Base-by-base conservation (phyloP, 2,888 invertebrate species). In the Rhabditoides inermis region DNA sequence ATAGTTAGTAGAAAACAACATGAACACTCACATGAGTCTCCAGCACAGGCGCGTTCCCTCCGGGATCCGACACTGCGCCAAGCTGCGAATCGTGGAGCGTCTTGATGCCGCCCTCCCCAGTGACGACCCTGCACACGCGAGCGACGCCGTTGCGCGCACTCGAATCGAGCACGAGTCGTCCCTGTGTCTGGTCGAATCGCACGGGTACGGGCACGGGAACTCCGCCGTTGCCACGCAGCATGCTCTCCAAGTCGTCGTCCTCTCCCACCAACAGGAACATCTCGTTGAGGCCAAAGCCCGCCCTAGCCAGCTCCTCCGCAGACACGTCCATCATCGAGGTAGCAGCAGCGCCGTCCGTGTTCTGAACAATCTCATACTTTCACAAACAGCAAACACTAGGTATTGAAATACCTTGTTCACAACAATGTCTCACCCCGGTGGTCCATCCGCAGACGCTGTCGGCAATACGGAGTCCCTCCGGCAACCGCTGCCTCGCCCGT, bases 401-500 rank as follows among this genome's bases (percentile, higher is more conserved):
- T n/a, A n/a, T n/a, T n/a, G n/a, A n/a, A n/a, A n/a, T n/a, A n/a
- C n/a, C n/a, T n/a, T n/a, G n/a, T n/a, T n/a, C 28, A 27, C 18
- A 41, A 45, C 3, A 20, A 4, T 22, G 25, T 53, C 50, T 22
- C 12, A 56, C 56, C 23, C 44, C 12, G 2, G 61, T 41, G 20
- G 53, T 40, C 56, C 59, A 62, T 7, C 51, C 55, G 10, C 51
- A 55, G 18, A 51, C 28, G 15, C 53, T 48, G 18, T 51, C 47
- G 3, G 30, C 7, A 0, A 66, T 41, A 42, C 61, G 39, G 45
- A 66, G 55, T 10, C 54, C 53, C 12, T 52, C 46, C 7, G 66
- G 66, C 7, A 66, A 47, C n/a, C 15, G 46, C 20, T 41, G 28
- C 30, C 41, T 44, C 4, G 22, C 37, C 6, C n/a, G n/a, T n/a